Conservation (phyloP, 2,888 invertebrate genomes). For the Drosophila atripex region DNA sequence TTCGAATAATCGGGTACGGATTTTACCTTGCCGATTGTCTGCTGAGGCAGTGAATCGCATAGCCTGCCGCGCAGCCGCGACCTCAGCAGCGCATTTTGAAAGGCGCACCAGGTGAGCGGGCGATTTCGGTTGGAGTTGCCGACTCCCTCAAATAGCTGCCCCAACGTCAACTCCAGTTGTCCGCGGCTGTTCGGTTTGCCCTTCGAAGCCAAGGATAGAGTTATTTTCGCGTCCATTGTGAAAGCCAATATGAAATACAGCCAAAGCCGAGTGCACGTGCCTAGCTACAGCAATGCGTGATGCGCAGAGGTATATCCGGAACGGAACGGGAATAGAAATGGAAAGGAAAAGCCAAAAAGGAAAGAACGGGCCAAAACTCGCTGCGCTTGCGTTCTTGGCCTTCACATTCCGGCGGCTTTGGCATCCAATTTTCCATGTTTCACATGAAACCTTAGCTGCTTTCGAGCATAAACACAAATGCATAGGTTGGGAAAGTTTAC, state of each 20-base stretch:
- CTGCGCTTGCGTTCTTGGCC: constrained; percentile 2
- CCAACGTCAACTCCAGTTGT: not conserved
- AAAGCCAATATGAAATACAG: not conserved
- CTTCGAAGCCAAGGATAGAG: not conserved
- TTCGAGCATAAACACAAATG: not conserved
- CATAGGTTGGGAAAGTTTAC: not conserved
- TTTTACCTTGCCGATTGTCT: not conserved
- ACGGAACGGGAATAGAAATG: not conserved
- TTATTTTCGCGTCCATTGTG: not conserved
- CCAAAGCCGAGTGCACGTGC: not conserved
- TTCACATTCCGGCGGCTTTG: not conserved
- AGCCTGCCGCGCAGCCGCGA: not conserved
- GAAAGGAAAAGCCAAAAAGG: not conserved
- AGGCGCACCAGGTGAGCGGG: not conserved
- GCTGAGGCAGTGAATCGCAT: not conserved
- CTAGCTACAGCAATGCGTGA: not conserved
- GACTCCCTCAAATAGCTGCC: not conserved
- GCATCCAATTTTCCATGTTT: not conserved
- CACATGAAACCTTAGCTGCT: not conserved
- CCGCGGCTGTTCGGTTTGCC: not conserved
- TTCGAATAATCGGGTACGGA: not conserved
- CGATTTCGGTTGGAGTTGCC: not conserved
- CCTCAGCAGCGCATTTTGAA: not conserved
- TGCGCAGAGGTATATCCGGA: not conserved
- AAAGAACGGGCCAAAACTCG: not conserved